phyloP scores from a whole-genome alignment of 2,113 vertebrate species.

The Semicossyphus pulcher region DNA sequence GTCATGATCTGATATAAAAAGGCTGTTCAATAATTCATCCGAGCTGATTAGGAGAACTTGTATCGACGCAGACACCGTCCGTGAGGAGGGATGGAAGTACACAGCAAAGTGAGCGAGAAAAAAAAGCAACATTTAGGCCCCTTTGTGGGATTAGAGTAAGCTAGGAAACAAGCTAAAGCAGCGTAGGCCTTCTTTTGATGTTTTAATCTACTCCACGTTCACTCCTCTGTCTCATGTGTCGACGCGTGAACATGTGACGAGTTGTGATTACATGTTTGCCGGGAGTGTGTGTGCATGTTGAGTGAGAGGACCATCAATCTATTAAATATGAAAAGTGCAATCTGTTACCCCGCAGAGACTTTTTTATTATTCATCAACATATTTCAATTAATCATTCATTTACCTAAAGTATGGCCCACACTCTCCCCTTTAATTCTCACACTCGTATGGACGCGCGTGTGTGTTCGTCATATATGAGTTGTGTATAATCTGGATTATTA shows the following conservation, averaged over 20 bases:
- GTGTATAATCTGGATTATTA: constrained; percentile 65
- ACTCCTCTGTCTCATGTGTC: constrained; percentile 9
- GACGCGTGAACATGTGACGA: constrained; percentile 1
- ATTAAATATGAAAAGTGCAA: constrained; percentile 83
- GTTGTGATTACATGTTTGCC: constrained; percentile 24
- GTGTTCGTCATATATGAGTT: constrained; percentile 33
- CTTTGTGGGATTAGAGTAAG: constrained; percentile 55
- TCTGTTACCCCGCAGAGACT: constrained; percentile 78
- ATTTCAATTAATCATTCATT: constrained; percentile 80
- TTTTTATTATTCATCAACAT: constrained; percentile 79
- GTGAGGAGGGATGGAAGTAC: constrained; percentile 18
- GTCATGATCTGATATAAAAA: constrained; percentile 81
- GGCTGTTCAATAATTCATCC: constrained; percentile 77
- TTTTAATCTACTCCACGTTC: constrained; percentile 38
- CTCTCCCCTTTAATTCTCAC: background rate
- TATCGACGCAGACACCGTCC: constrained; percentile 60
- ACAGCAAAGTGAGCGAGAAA: constrained; percentile 1
- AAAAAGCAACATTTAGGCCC: constrained; percentile 35
- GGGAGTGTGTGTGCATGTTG: constrained; percentile 41
- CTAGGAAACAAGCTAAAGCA: constrained; percentile 17
- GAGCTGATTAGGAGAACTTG: constrained; percentile 73
- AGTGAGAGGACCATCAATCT: constrained; percentile 61
- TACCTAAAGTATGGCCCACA: constrained; percentile 67
- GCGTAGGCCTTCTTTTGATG: constrained; percentile 38
- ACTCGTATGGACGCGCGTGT: constrained; percentile 14